A percentile compares a stretch with the other conserved stretches of the same genome.
Conservation (phyloP, 2,888 invertebrate genomes). For the Conus canariensis region DNA sequence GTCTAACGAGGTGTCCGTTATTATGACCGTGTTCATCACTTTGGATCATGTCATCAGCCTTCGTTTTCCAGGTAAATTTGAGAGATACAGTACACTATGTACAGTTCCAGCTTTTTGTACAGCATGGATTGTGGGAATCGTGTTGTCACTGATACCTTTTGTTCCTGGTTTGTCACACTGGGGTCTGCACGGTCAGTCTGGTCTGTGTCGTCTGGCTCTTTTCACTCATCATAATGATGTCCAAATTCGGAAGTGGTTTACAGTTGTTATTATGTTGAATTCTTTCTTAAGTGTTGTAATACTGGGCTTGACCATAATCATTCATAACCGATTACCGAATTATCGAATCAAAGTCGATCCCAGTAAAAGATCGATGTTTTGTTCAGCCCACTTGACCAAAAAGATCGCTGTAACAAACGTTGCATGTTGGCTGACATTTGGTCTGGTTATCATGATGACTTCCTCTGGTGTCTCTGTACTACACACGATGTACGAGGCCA, state of each 20-base stretch:
- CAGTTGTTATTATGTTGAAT: not conserved
- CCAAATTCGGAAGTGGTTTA: not conserved
- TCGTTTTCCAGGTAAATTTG: not conserved
- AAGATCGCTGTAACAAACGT: not conserved
- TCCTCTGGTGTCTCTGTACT: not conserved
- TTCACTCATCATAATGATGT: not conserved
- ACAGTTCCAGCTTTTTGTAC: not conserved
- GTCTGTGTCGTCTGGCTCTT: conserved; percentile 9
- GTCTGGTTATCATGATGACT: not conserved
- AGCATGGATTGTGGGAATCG: not conserved
- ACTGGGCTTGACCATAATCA: not conserved
- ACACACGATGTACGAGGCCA: not conserved
- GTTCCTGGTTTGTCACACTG: not conserved
- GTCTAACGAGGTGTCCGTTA: not conserved
- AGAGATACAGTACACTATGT: not conserved
- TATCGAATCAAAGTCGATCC: not conserved
- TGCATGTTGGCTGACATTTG: not conserved
- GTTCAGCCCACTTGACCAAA: not conserved
- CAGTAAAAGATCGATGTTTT: not conserved
- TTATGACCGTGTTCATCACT: not conserved
- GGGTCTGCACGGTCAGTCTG: not conserved
- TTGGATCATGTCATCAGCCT: not conserved
- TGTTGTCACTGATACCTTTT: not conserved
- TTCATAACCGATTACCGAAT: not conserved
- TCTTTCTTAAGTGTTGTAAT: not conserved